Conservation (phyloP, 2,113 vertebrate species). For the Oryzias melastigma region DNA sequence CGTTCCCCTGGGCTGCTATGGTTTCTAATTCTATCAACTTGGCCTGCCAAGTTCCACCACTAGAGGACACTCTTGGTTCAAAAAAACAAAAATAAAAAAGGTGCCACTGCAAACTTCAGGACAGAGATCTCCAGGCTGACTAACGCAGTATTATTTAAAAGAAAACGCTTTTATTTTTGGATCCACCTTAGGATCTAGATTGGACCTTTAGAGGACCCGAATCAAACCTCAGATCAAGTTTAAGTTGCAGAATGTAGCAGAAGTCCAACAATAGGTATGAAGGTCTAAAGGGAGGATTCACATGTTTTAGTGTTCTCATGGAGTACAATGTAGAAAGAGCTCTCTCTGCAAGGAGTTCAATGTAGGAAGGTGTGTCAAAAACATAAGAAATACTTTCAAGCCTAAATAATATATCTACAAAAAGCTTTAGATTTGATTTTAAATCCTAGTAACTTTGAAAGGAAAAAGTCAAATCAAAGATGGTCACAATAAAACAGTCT, state of each 20-base stretch:
- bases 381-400: too few species aligned
- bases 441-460: too few species aligned
- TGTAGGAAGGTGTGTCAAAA: too few species aligned
- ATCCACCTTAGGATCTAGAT: constrained; percentile 19
- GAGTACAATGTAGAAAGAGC: too few species aligned
- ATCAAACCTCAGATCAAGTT: constrained; percentile 4
- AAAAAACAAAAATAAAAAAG: constrained; percentile 55
- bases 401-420: too few species aligned
- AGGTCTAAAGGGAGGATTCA: constrained; percentile 21
- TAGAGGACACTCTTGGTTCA: constrained; percentile 73
- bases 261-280: constrained; percentile 2
- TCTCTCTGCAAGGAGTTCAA: too few species aligned
- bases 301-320: not conserved
- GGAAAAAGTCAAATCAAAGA: too few species aligned
- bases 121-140: constrained; percentile 53
- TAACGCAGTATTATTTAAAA: not conserved
- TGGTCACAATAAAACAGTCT: too few species aligned
- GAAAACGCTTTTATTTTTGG: constrained; percentile 16
- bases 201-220: constrained; percentile 30
- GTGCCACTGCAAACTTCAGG: constrained; percentile 66
- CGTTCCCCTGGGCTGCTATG: constrained; percentile 42
- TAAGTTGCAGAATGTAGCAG: constrained; percentile 23
- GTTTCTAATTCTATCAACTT: constrained; percentile 69
- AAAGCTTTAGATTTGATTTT: too few species aligned
- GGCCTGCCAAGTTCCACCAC: constrained; percentile 87